Conservation (phyloP, 1,140 invertebrate species). For the Ectropis grisescens region DNA sequence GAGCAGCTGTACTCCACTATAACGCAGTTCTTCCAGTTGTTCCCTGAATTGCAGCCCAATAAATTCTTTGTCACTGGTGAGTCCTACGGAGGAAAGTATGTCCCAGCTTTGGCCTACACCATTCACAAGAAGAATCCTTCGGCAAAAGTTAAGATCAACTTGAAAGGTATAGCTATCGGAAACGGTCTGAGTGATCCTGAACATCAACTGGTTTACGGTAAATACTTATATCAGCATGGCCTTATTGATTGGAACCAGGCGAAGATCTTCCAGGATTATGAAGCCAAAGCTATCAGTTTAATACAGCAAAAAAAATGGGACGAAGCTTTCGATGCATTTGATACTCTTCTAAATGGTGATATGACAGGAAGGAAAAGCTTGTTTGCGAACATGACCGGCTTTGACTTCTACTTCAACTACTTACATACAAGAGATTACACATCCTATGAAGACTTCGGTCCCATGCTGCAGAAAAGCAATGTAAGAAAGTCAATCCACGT, state of each 20-base stretch:
- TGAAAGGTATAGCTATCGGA: conserved; percentile 85
- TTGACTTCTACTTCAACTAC: conserved; percentile 86
- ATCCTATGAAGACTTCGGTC: conserved; percentile 49
- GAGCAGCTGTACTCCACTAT: conserved; percentile 76
- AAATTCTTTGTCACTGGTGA: conserved; percentile 88
- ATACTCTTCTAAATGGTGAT: conserved; percentile 80
- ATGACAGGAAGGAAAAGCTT: conserved; percentile 72
- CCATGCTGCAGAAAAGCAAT: conserved; percentile 73
- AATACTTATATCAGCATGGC: conserved; percentile 87
- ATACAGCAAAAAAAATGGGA: conserved; percentile 75
- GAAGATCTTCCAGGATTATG: conserved; percentile 73
- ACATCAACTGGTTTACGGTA: conserved; percentile 83
- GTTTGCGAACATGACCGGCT: conserved; percentile 86
- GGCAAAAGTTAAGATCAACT: conserved; percentile 73
- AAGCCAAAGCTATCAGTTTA: conserved; percentile 69
- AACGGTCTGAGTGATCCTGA: conserved; percentile 88
- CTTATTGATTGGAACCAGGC: conserved; percentile 79
- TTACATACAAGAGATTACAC: conserved; percentile 71
- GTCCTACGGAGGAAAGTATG: conserved; percentile 90
- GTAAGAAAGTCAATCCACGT: conserved; percentile 85
- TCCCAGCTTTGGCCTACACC: conserved; percentile 82
- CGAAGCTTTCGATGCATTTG: conserved; percentile 79
- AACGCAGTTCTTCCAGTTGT: conserved; percentile 81
- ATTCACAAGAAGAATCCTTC: conserved; percentile 75
- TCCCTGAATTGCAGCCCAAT: conserved; percentile 75